A percentile compares a stretch with the other conserved stretches of the same genome.
phyloP scores from a whole-genome alignment of 2,888 invertebrate species.

The Zelleria hepariella region DNA sequence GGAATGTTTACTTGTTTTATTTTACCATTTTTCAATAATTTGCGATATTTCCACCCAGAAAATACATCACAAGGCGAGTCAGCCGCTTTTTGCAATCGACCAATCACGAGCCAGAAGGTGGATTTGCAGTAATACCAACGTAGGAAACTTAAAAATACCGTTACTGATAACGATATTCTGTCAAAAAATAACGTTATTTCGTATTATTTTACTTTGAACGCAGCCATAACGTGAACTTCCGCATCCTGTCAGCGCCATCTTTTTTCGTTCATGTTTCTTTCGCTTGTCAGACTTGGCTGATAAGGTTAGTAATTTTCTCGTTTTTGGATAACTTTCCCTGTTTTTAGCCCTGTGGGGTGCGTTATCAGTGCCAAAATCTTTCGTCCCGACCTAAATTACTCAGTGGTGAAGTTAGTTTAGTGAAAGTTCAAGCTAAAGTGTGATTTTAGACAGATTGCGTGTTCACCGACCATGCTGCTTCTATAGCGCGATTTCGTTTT shows the following conservation, averaged over 20 bases:
- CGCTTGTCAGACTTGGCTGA: conserved; percentile 59
- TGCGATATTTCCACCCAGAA: conserved; percentile 23
- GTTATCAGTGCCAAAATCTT: not conserved
- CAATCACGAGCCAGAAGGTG: conserved; percentile 66
- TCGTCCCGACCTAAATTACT: not conserved
- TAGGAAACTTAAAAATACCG: conserved; percentile 17
- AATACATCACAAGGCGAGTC: conserved; percentile 40
- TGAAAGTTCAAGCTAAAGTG: not conserved
- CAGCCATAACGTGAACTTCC: conserved; percentile 7
- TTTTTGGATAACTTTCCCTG: not conserved
- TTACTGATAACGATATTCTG: not conserved
- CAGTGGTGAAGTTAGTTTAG: not conserved
- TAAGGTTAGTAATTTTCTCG: conserved; percentile 50
- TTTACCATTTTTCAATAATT: conserved; percentile 39
- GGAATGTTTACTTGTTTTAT: conserved; percentile 27
- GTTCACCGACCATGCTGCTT: conserved; percentile 46
- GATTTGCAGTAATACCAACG: conserved; percentile 38
- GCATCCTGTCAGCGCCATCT: conserved; percentile 43
- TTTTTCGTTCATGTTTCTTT: conserved; percentile 57
- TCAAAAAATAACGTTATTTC: not conserved
- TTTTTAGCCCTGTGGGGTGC: not conserved
- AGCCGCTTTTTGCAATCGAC: conserved; percentile 49
- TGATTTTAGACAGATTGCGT: not conserved
- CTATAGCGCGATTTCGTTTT: conserved; percentile 38
- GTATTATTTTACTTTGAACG: not conserved